These are phyloP conservation scores for Mesaphorura yosii DNA, from an alignment of 1,140 invertebrate species.

Conservation along the genomic window DNA sequence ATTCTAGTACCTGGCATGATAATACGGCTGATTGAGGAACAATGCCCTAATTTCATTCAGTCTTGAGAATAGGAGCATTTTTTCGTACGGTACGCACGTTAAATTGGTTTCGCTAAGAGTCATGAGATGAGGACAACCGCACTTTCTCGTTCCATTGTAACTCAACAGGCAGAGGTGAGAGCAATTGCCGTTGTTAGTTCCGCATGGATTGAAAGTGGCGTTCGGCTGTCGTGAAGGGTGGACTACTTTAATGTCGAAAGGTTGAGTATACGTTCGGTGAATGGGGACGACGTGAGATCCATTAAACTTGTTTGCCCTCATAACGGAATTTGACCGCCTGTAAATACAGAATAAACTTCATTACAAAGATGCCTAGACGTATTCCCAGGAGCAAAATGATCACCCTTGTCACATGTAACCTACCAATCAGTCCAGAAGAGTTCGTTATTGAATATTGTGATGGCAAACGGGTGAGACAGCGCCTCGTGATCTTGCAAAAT, in stretches of 20 bases:
- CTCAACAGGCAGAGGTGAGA: constrained; percentile 53
- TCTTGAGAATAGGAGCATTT: constrained; percentile 59
- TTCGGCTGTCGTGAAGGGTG: constrained; percentile 49
- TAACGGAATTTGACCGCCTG: constrained; percentile 50
- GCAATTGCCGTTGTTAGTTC: constrained; percentile 47
- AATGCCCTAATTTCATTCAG: constrained; percentile 70
- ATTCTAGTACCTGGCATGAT: constrained; percentile 61
- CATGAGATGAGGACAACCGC: constrained; percentile 69
- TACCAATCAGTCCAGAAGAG: constrained; percentile 54
- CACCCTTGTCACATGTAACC: too few relatives aligned
- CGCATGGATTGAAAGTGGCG: constrained; percentile 46
- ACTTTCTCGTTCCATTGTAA: constrained; percentile 48
- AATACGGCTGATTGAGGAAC: constrained; percentile 57
- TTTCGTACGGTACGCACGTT: constrained; percentile 61
- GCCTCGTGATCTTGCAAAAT: constrained; percentile 45
- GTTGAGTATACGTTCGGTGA: constrained; percentile 49
- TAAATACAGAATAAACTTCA: too few relatives aligned
- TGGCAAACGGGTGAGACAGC: constrained; percentile 53
- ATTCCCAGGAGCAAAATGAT: too few relatives aligned
- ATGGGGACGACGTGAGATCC: constrained; percentile 46
- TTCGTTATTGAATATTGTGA: constrained; percentile 48
- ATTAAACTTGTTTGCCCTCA: constrained; percentile 54
- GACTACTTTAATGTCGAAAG: constrained; percentile 55
- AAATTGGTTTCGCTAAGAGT: constrained; percentile 45
- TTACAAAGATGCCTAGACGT: too few relatives aligned